phyloP scores from a whole-genome alignment of 2,797 vertebrate species.

The Hirundo rustica region DNA sequence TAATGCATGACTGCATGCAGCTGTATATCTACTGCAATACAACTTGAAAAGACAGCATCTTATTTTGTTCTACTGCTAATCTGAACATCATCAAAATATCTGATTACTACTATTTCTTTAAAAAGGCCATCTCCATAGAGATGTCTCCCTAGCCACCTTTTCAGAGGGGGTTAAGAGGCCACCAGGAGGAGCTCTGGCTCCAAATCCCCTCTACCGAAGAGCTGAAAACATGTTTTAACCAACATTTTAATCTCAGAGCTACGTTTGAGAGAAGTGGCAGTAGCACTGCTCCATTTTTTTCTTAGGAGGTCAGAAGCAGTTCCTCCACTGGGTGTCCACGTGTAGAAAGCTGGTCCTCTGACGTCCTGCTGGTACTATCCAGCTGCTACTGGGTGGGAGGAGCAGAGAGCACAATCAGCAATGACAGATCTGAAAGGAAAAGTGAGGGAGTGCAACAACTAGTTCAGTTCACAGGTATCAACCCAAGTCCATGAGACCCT shows the following conservation, averaged over 20 bases:
- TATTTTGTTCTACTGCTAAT: neutral
- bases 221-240: neutral
- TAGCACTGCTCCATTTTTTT: neutral
- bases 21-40: neutral
- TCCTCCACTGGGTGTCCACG: neutral
- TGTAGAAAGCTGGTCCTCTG: neutral
- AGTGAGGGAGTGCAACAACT: neutral
- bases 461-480: neutral
- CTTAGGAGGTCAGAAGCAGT: neutral
- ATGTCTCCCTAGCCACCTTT: neutral
- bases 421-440: neutral
- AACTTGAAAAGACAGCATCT: neutral
- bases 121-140: neutral
- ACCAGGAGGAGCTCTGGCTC: neutral
- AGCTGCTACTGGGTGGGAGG: too few species aligned
- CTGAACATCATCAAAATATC: neutral
- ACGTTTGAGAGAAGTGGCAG: neutral
- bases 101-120: neutral
- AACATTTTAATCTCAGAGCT: neutral
- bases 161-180: neutral
- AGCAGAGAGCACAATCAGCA: neutral
- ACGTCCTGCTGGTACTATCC: neutral
- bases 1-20: neutral
- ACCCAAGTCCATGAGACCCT: neutral
- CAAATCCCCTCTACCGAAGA: neutral